Percentiles rank a stretch among this genome's conserved stretches.
These are phyloP conservation scores for Diogma glabrata DNA, from an alignment of 2,888 invertebrate genomes.

Conservation along the genomic window DNA sequence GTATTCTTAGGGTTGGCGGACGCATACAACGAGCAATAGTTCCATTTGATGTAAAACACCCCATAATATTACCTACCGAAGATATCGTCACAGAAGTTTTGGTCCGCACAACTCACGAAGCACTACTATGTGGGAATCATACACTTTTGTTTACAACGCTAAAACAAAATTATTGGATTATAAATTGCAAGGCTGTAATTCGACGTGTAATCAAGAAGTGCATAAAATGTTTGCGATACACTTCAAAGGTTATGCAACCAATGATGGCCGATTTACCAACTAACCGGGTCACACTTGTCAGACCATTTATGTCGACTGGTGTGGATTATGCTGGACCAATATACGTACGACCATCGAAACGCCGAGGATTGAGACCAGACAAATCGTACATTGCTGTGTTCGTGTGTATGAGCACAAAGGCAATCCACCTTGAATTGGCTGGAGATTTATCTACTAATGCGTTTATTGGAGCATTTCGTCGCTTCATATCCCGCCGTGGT, in stretches of 20 bases:
- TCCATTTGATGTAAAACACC: background rate
- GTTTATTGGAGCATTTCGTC: background rate
- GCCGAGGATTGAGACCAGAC: background rate
- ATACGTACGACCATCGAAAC: background rate
- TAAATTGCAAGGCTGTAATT: constrained; percentile 1
- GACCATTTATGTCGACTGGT: background rate
- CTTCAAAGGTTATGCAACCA: background rate
- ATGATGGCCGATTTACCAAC: constrained; percentile 1
- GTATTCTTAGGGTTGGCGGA: background rate
- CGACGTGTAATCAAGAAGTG: background rate
- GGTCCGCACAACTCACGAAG: background rate
- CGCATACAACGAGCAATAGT: background rate
- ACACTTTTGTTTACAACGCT: background rate
- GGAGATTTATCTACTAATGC: background rate
- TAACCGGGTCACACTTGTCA: background rate
- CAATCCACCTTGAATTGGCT: background rate
- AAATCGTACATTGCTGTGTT: background rate
- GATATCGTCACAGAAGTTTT: background rate
- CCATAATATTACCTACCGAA: background rate
- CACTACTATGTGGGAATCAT: background rate
- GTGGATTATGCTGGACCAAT: constrained; percentile 1
- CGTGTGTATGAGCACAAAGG: background rate
- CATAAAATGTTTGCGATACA: background rate
- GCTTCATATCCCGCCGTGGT: background rate
- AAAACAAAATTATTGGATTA: background rate